A percentile compares a stretch with the other conserved stretches of the same genome.
Conservation (phyloP, 1,140 invertebrate species). For the Paralvinella palmiformis region DNA sequence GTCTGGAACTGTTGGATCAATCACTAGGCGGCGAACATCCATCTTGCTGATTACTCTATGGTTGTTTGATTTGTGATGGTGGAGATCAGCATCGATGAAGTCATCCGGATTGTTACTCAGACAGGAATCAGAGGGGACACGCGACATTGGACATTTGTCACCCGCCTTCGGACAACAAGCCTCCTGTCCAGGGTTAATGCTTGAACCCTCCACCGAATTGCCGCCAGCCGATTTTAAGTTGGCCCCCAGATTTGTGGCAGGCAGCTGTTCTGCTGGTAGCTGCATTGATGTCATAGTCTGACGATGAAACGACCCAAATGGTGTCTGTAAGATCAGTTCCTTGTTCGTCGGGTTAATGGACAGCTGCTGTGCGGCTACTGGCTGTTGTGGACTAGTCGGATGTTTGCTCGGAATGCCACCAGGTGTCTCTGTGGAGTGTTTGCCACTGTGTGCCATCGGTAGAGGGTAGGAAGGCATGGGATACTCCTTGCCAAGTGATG, state of each 20-base stretch:
- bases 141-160: too few relatives aligned
- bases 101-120: too few relatives aligned
- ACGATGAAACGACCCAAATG: constrained; percentile 43
- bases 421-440: not conserved
- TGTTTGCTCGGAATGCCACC: not conserved
- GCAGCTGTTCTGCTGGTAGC: constrained; percentile 33
- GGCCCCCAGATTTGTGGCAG: constrained; percentile 35
- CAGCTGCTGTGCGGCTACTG: constrained; percentile 23
- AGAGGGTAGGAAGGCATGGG: not conserved
- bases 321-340: constrained; percentile 40
- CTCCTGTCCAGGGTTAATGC: too few relatives aligned
- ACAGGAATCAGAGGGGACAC: too few relatives aligned
- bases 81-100: too few relatives aligned
- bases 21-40: too few relatives aligned
- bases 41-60: too few relatives aligned
- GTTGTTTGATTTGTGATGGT: too few relatives aligned
- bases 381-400: not conserved
- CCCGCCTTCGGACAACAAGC: too few relatives aligned
- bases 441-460: not conserved
- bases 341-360: constrained; percentile 23
- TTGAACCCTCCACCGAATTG: too few relatives aligned
- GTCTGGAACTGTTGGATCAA: too few relatives aligned
- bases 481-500: not conserved
- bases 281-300: constrained; percentile 36
- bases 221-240: too few relatives aligned